Conservation (phyloP, 2,888 invertebrate species). For the Tiliacea aurago region DNA sequence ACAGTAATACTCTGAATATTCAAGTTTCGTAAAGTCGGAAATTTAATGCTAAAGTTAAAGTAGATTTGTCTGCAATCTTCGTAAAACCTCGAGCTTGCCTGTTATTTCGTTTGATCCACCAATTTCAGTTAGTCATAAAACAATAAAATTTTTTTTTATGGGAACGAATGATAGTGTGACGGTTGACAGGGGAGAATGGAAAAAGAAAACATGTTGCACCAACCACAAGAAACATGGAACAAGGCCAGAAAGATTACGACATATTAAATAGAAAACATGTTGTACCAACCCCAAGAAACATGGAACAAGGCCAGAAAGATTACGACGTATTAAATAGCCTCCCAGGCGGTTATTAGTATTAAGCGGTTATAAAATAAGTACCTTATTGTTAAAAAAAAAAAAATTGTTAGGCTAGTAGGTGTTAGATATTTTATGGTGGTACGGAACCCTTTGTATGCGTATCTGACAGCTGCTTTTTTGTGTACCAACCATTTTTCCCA, state of each 20-base stretch:
- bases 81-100: slow-evolving; percentile 34
- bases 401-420: too few relatives aligned
- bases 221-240: neutral
- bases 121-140: neutral
- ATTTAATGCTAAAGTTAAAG: slow-evolving; percentile 24
- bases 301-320: neutral
- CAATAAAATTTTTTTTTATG: neutral
- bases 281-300: neutral
- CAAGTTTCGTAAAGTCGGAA: slow-evolving; percentile 53
- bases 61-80: slow-evolving; percentile 33
- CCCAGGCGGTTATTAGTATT: neutral
- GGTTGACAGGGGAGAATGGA: neutral
- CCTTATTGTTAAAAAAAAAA: neutral
- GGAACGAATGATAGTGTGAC: neutral
- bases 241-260: neutral
- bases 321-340: neutral
- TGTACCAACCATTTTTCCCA: neutral
- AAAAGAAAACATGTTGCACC: neutral
- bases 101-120: neutral
- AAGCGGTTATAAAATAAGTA: neutral
- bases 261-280: neutral
- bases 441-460: neutral
- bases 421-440: neutral
- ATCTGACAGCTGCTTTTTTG: neutral
- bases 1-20: slow-evolving; percentile 74